phyloP scores from a whole-genome alignment of 2,113 vertebrate genomes.

The Onychorhynchus coronatus region DNA sequence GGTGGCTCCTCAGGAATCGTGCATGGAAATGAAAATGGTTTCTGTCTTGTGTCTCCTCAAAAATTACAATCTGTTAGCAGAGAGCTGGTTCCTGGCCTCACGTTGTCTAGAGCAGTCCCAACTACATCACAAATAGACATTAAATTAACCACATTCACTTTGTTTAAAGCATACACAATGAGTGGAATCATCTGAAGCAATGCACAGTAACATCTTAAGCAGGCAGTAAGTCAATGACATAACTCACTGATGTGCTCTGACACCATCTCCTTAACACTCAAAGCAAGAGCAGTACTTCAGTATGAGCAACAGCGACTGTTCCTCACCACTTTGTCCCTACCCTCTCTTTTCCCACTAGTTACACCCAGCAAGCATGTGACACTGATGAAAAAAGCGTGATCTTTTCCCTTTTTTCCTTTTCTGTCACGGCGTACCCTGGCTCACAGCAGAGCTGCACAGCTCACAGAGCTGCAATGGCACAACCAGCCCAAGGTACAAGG shows the following conservation, averaged over 20 bases:
- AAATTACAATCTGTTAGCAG: not conserved
- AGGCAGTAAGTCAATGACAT: rapidly evolving
- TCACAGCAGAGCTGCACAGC: not conserved
- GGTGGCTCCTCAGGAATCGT: rapidly evolving
- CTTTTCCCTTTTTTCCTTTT: not conserved
- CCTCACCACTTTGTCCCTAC: not conserved
- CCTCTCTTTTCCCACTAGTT: rapidly evolving
- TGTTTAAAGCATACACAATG: not conserved
- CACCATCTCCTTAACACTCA: rapidly evolving
- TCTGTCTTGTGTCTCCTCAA: not conserved
- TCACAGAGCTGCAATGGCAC: not conserved
- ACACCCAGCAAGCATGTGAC: not conserved
- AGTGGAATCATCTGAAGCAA: not conserved
- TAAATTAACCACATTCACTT: not conserved
- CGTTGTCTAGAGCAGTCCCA: not conserved
- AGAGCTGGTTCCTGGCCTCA: rapidly evolving
- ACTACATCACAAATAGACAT: not conserved
- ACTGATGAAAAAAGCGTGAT: not conserved
- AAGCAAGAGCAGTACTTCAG: rapidly evolving
- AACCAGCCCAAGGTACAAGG: rapidly evolving
- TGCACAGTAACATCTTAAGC: not conserved
- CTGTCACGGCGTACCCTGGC: not conserved
- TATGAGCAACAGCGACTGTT: not conserved
- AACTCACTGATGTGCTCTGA: not conserved
- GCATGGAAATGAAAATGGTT: rapidly evolving